These are phyloP conservation scores for Tinea trinotella DNA, from an alignment of 2,888 invertebrate species.

Conservation along the genomic window DNA sequence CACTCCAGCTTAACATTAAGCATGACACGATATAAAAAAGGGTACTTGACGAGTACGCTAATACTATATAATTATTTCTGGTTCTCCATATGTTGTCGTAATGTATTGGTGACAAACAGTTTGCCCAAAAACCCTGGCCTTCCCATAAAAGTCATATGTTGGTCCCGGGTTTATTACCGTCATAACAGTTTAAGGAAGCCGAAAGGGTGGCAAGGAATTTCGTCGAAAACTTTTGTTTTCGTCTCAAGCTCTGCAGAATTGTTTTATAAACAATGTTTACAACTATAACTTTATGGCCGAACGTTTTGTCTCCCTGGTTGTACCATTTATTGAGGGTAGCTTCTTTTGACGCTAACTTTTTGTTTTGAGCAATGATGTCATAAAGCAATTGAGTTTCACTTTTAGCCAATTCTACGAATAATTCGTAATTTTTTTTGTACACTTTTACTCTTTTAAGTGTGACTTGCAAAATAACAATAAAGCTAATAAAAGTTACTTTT, in stretches of 20 bases:
- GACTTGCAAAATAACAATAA: neutral
- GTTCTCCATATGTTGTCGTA: constrained; percentile 26
- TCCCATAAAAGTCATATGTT: constrained; percentile 67
- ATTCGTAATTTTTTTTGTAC: constrained; percentile 36
- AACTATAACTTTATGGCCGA: constrained; percentile 62
- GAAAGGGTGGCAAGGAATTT: constrained; percentile 60
- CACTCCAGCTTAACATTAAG: too few species aligned
- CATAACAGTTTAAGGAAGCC: constrained; percentile 70
- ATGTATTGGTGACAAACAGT: constrained; percentile 56
- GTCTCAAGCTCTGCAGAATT: constrained; percentile 54
- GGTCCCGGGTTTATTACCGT: constrained; percentile 59
- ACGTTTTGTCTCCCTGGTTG: constrained; percentile 54
- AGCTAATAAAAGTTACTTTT: constrained; percentile 10
- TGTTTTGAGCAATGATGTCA: constrained; percentile 42
- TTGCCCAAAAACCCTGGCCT: constrained; percentile 37
- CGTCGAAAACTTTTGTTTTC: constrained; percentile 62
- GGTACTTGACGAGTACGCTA: neutral
- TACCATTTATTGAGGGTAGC: constrained; percentile 1
- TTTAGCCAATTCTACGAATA: constrained; percentile 32
- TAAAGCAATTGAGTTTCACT: constrained; percentile 41
- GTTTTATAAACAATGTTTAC: constrained; percentile 70
- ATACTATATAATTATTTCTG: constrained; percentile 1
- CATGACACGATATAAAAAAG: too few species aligned
- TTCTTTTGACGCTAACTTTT: constrained; percentile 30
- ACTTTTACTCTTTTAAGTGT: constrained; percentile 37